phyloP scores from a whole-genome alignment of 2,888 invertebrate genomes.

The Antitype chi region DNA sequence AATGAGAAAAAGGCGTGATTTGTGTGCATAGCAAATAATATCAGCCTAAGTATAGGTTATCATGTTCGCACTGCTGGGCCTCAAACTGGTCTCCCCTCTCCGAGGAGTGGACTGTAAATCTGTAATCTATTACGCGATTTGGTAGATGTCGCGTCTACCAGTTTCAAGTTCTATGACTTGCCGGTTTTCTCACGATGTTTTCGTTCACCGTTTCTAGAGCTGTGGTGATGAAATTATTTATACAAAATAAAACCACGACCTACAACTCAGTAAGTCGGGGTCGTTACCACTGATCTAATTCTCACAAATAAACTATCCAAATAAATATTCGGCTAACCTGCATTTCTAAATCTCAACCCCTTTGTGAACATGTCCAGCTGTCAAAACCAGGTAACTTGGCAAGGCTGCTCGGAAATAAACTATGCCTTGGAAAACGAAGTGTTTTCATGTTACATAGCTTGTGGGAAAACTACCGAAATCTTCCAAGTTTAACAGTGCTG shows the following conservation, averaged over 20 bases:
- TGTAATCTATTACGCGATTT: background rate
- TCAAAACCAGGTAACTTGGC: constrained; percentile 55
- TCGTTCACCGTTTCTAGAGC: background rate
- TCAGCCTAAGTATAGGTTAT: no score
- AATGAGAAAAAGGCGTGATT: background rate
- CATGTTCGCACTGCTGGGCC: background rate
- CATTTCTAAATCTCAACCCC: constrained; percentile 16
- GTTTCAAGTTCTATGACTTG: background rate
- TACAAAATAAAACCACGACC: background rate
- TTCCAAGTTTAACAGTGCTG: background rate
- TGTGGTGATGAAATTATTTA: background rate
- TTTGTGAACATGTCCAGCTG: constrained; percentile 21
- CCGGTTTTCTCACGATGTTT: background rate
- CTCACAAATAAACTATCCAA: background rate
- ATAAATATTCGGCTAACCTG: background rate
- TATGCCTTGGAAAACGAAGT: constrained; percentile 12
- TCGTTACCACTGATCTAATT: background rate
- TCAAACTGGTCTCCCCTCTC: background rate
- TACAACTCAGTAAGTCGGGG: background rate
- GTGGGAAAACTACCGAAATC: background rate
- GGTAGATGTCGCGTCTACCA: background rate
- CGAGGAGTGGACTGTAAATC: background rate
- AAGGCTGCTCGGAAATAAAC: constrained; percentile 32
- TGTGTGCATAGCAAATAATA: background rate
- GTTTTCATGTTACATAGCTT: constrained; percentile 1